Conservation (phyloP, 37 sponge, comb jelly and placozoan genomes). For the Aphrocallistes beatrix region DNA sequence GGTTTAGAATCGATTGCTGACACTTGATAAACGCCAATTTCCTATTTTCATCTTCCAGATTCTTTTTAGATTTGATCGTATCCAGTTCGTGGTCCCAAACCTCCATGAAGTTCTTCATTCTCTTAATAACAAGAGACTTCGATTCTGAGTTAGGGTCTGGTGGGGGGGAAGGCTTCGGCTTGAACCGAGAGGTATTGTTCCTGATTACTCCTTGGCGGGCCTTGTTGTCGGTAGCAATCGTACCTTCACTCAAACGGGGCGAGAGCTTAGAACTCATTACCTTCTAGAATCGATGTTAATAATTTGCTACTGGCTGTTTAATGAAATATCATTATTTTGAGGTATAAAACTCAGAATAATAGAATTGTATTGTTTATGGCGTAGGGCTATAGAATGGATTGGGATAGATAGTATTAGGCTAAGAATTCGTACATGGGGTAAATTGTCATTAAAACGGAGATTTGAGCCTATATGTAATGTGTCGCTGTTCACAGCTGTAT, state of each 20-base stretch:
- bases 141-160: constrained; percentile 81
- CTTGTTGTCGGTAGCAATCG: constrained; percentile 66
- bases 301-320: no score
- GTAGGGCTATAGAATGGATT: no score
- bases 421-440: no score
- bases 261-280: background rate
- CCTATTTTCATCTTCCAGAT: constrained; percentile 24
- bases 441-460: no score
- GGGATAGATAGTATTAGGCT: no score
- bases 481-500: background rate
- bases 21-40: background rate
- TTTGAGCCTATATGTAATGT: no score
- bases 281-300: no score
- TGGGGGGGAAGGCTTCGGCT: constrained; percentile 21
- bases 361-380: no score
- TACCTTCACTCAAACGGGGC: constrained; percentile 5
- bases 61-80: constrained; percentile 37
- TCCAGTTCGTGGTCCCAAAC: constrained; percentile 54
- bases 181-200: constrained; percentile 40
- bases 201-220: constrained; percentile 35
- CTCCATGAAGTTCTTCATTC: constrained; percentile 50
- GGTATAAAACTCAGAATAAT: no score
- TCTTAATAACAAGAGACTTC: constrained; percentile 47
- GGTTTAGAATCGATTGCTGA: background rate
- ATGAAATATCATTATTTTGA: no score